Conservation (phyloP, 2,888 invertebrate species). For the Dione juno region DNA sequence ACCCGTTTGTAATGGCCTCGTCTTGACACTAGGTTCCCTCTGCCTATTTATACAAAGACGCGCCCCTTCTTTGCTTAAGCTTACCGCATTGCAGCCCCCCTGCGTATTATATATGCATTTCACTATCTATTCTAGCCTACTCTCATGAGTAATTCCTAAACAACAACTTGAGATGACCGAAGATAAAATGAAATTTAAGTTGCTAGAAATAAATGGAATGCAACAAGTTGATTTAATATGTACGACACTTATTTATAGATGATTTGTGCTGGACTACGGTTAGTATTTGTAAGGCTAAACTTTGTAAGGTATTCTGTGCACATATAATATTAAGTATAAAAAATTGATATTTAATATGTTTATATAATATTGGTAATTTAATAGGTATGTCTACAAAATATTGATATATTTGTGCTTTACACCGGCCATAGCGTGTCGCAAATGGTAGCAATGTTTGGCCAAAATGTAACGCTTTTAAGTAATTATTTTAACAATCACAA, state of each 20-base stretch:
- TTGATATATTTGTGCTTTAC: too few relatives aligned
- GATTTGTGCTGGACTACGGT: neutral
- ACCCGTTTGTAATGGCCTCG: too few relatives aligned
- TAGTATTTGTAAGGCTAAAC: neutral
- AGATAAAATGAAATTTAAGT: neutral
- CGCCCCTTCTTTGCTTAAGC: neutral
- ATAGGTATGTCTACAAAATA: too few relatives aligned
- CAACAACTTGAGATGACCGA: neutral
- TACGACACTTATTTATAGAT: constrained; percentile 1
- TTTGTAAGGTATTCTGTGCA: neutral
- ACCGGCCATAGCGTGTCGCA: too few relatives aligned
- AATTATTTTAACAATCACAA: too few relatives aligned
- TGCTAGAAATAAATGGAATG: neutral
- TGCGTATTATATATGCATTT: neutral
- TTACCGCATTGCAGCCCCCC: neutral
- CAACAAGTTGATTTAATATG: constrained; percentile 8
- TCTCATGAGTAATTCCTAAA: neutral
- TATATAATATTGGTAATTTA: too few relatives aligned
- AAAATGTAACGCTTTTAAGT: too few relatives aligned
- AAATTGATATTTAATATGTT: too few relatives aligned
- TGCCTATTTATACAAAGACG: neutral
- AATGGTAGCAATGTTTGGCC: too few relatives aligned
- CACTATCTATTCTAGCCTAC: neutral
- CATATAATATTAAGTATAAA: too few relatives aligned
- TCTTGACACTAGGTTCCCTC: too few relatives aligned